Conservation (phyloP, 2,888 invertebrate species). For the Hyalella azteca region DNA sequence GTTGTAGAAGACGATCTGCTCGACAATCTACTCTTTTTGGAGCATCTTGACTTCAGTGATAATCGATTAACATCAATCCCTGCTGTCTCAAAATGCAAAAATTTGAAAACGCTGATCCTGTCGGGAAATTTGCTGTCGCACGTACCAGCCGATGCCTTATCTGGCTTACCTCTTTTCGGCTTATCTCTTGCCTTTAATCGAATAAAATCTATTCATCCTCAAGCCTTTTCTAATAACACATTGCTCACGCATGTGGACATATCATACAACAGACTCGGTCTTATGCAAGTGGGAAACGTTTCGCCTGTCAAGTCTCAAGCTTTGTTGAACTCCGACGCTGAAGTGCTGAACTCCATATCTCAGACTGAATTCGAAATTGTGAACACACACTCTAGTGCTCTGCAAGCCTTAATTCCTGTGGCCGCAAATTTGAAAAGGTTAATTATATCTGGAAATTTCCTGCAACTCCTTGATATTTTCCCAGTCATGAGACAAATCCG, state of each 20-base stretch:
- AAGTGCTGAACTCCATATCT: neutral
- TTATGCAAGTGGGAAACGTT: constrained; percentile 44
- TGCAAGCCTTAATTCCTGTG: neutral
- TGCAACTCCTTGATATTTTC: constrained; percentile 50
- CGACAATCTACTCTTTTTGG: constrained; percentile 62
- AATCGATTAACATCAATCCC: constrained; percentile 56
- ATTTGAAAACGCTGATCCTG: constrained; percentile 64
- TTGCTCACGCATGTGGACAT: constrained; percentile 75
- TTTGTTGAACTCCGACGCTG: constrained; percentile 24
- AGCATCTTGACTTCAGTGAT: constrained; percentile 56
- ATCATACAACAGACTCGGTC: constrained; percentile 73
- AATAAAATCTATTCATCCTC: constrained; percentile 75
- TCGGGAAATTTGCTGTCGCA: constrained; percentile 81
- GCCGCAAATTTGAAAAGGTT: constrained; percentile 41
- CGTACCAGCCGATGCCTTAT: constrained; percentile 58
- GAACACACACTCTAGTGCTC: neutral
- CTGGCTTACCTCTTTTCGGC: constrained; percentile 65
- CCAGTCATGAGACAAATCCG: constrained; percentile 45
- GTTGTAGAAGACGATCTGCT: constrained; percentile 80
- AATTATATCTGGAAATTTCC: constrained; percentile 52
- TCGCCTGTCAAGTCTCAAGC: constrained; percentile 31
- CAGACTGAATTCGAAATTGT: neutral
- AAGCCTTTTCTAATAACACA: constrained; percentile 74
- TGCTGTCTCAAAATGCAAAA: constrained; percentile 28
- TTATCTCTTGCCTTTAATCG: constrained; percentile 75